Conservation (phyloP, 35 echinoderm and acorn worm genomes). For the Heliocidaris tuberculata region DNA sequence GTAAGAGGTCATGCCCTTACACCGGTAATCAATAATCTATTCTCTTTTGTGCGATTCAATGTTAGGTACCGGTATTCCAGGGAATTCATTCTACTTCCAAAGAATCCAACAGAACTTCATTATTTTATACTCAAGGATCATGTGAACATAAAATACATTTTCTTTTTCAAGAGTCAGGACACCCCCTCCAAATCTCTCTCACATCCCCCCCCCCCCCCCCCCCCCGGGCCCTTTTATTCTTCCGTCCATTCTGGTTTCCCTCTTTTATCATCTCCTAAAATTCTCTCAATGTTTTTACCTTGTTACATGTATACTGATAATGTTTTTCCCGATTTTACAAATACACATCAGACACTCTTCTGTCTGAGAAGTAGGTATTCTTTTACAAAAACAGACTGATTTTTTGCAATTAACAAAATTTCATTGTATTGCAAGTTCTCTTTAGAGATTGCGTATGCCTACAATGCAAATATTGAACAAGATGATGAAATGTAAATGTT, state of each 20-base stretch:
- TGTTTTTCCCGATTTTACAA: too few relatives aligned
- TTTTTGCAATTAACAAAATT: not conserved
- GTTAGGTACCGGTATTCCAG: not conserved
- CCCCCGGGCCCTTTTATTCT: not conserved
- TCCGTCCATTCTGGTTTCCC: not conserved
- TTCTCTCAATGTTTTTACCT: not conserved
- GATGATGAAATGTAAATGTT: conserved; percentile 12
- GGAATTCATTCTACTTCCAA: not conserved
- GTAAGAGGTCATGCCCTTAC: not conserved
- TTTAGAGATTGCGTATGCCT: not conserved
- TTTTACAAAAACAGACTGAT: not conserved
- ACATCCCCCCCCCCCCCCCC: not conserved
- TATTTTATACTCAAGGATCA: not conserved
- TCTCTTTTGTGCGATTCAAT: not conserved
- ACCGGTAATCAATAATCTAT: not conserved
- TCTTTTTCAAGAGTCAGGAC: too few relatives aligned
- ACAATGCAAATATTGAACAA: not conserved
- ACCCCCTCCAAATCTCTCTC: not conserved
- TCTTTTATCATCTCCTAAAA: not conserved
- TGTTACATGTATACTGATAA: not conserved
- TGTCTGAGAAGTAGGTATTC: not conserved
- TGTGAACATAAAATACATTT: not conserved
- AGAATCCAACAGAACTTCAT: not conserved
- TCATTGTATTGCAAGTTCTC: not conserved
- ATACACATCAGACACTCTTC: not conserved